Base-by-base conservation (phyloP, 2,113 vertebrate genomes). In the Anoplopoma fimbria region DNA sequence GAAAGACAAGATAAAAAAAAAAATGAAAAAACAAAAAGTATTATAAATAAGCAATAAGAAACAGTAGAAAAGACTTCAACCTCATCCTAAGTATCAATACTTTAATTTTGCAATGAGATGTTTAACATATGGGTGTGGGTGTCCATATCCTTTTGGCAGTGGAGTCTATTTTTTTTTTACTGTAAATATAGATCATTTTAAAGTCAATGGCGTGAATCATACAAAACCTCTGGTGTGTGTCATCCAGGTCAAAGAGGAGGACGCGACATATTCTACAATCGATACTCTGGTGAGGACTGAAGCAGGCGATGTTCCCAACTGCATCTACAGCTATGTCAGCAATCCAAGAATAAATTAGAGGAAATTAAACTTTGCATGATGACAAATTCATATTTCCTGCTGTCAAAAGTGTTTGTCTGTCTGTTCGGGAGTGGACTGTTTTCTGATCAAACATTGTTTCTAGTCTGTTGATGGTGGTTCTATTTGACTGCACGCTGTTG, bases 221-320 rank as follows among this genome's bases (percentile, higher is more conserved):
- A 17, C 57, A 9, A n/a, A 14, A 9, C 40, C 7, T 36, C 17
- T 0, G 6, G 2, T 42, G 58, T 70, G 31, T 49, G 23, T 19
- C 9, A 10, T 12, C 1, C 69, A 84, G 82, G 51, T 19, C 9
- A 55, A 14, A 61, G 3, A 12, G 5, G 79, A 75, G 6, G 27
- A 9, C 2, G 82, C 82, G 33, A 85, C 55, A 2, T 88, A 88
- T 40, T 65, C 79, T 12, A 19, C 82, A 13, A 13, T 88, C 63
- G 82, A 45, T 42, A 58, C 25, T 25, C 1, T 2, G 13, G 6
- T 5, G 7, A 27, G 0, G 19, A n/a, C 5, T 4, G 45, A 8
- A 12, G 29, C 29, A 13, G 27, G 45, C 8, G 0, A 4, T 34
- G 77, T 58, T 51, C 40, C n/a, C 51, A 62, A 34, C 74, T 7